Base-by-base conservation (phyloP, 2,797 vertebrate genomes). In the Pelochelys cantorii region DNA sequence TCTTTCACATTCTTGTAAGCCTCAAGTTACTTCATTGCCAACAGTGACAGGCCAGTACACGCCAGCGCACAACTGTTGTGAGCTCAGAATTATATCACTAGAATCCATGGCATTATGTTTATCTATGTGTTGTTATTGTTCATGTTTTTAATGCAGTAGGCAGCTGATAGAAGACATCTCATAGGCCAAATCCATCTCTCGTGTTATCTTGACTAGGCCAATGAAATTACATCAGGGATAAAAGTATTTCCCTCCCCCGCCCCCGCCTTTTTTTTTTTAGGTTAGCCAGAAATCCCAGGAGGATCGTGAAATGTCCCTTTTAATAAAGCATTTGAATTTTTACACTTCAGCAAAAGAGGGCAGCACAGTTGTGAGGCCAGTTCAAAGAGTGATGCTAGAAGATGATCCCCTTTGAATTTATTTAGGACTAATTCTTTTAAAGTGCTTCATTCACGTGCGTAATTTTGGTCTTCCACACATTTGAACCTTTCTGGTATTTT, bases 331-430 rank as follows among this genome's bases (percentile, higher is more conserved):
- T 83, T 68, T 34, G 87, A 11, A 27, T 42, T 93, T 83, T 90
- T 91, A 90, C 0, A 2, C 68, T 93, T 91, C 87, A 82, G 18
- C 65, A 11, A 84, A 88, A 94, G 59, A 84, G 4, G 22, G 23
- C 59, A 90, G 27, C 79, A 34, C 77, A 90, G n/a, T 91, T 29
- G 48, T 85, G 17, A 65, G 15, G 20, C 62, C 56, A 74, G 65
- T 84, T 81, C 83, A 71, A 81, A 52, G 52, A 75, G 42, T 77
- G 31, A 27, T 11, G 88, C 31, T 77, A 60, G 18, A 56, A 11
- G 79, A 90, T 89, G 22, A 83, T 55, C 53, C 81, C 31, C 34
- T 60, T 83, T 90, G 62, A 84, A 42, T 86, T 75, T 29, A 53
- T 17, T 53, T 75, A 9, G 20, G n/a, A 88, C 27, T 75, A 2